phyloP scores from a whole-genome alignment of 2,797 vertebrate species.

The Gadopsis marmoratus region DNA sequence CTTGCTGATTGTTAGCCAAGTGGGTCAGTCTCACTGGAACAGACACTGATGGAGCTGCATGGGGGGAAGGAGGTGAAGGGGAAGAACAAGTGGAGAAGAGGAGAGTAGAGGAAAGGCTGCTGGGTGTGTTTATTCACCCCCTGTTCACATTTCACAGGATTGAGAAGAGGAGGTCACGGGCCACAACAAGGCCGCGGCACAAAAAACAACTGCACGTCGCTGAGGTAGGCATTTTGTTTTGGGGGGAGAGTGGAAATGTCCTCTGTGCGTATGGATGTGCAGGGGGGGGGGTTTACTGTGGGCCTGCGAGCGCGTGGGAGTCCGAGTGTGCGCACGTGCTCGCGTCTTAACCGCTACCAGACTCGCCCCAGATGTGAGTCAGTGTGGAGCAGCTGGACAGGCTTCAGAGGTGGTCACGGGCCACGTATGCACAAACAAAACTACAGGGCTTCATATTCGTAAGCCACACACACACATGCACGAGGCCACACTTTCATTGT shows the following conservation, averaged over 20 bases:
- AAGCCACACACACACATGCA: neutral
- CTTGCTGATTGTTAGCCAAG: conserved; percentile 71
- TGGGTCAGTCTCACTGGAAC: conserved; percentile 74
- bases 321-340: conserved; percentile 31
- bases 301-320: conserved; percentile 36
- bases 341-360: conserved; percentile 64
- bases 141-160: conserved; percentile 69
- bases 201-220: conserved; percentile 73
- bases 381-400: conserved; percentile 71
- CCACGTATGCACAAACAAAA: conserved; percentile 65
- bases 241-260: conserved; percentile 71
- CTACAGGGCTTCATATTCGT: conserved; percentile 22
- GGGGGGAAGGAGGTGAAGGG: conserved; percentile 43
- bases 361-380: conserved; percentile 74
- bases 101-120: conserved; percentile 29
- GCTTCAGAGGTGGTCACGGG: conserved; percentile 60
- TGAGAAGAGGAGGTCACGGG: conserved; percentile 66
- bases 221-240: conserved; percentile 70
- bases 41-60: conserved; percentile 54
- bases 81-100: neutral
- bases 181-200: conserved; percentile 60
- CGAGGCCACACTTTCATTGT: conserved; percentile 24
- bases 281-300: conserved; percentile 74
- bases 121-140: conserved; percentile 66
- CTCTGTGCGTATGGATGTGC: conserved; percentile 72